Evolutionary conservation across 2,797 vertebrate species (phyloP).

Genomic region (Nasua narica): DNA sequence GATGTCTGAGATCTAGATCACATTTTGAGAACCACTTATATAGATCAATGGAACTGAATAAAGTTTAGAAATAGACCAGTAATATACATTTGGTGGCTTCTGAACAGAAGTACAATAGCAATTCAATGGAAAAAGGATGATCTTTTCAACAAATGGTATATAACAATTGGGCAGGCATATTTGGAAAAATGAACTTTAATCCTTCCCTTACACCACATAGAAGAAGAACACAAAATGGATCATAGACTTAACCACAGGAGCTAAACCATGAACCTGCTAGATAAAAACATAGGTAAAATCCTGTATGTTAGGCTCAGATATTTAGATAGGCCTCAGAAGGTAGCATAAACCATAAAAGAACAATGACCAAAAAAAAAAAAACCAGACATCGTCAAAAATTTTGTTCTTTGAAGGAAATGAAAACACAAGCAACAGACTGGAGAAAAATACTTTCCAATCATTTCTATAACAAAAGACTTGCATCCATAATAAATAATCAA

Average conservation of each 20-base stretch:
- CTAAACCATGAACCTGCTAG: background rate
- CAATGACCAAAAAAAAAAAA: background rate
- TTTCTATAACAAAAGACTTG: background rate
- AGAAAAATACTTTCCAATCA: background rate
- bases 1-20: background rate
- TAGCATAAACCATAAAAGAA: background rate
- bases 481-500: background rate
- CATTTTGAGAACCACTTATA: background rate
- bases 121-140: background rate
- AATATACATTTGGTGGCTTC: background rate
- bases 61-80: background rate
- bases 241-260: background rate
- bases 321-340: background rate
- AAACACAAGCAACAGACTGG: background rate
- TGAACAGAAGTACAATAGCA: background rate
- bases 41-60: background rate
- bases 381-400: background rate
- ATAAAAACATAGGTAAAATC: background rate
- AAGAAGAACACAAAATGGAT: background rate
- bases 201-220: background rate
- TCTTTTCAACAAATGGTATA: background rate
- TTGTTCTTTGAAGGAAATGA: background rate
- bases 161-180: background rate
- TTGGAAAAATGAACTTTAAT: background rate
- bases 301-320: background rate